These are phyloP conservation scores for Drosophila chauvacae DNA, from an alignment of 1,140 invertebrate species.

Conservation along the genomic window DNA sequence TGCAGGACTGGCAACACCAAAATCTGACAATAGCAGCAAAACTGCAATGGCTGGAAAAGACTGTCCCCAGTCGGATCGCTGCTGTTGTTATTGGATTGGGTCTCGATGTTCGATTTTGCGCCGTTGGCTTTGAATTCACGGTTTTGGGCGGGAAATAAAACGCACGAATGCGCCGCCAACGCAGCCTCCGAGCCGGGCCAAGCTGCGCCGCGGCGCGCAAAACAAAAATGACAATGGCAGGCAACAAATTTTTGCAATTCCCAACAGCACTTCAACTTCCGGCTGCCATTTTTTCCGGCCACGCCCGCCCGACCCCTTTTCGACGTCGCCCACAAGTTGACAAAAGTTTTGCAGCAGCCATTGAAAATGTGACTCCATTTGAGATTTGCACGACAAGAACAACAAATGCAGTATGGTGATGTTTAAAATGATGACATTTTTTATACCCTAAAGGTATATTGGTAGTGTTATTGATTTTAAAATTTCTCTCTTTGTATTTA, in stretches of 20 bases:
- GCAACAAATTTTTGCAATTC: slow-evolving; percentile 81
- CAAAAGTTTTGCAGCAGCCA: slow-evolving; percentile 63
- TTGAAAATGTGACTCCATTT: slow-evolving; percentile 82
- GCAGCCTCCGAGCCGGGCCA: slow-evolving; percentile 7
- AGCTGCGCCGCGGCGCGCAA: slow-evolving; percentile 27
- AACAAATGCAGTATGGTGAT: slow-evolving; percentile 5
- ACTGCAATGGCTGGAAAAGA: slow-evolving; percentile 67
- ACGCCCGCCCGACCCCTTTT: background rate
- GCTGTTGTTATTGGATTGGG: slow-evolving; percentile 36
- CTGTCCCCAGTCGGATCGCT: slow-evolving; percentile 14
- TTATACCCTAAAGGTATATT: slow-evolving; percentile 10
- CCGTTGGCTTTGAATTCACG: slow-evolving; percentile 77
- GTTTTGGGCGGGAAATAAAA: slow-evolving; percentile 74
- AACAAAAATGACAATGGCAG: slow-evolving; percentile 82
- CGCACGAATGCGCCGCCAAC: slow-evolving; percentile 67
- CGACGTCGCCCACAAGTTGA: slow-evolving; percentile 44
- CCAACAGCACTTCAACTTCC: slow-evolving; percentile 80
- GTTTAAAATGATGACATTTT: background rate
- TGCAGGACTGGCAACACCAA: slow-evolving; percentile 61
- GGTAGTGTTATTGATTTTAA: background rate
- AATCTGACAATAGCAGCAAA: slow-evolving; percentile 72
- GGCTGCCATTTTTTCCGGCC: slow-evolving; percentile 58
- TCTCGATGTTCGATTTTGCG: slow-evolving; percentile 68
- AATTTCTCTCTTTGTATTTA: background rate
- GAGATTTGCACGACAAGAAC: slow-evolving; percentile 62